Base-by-base conservation (phyloP, 2,113 vertebrate species). In the Notiomystis cincta region DNA sequence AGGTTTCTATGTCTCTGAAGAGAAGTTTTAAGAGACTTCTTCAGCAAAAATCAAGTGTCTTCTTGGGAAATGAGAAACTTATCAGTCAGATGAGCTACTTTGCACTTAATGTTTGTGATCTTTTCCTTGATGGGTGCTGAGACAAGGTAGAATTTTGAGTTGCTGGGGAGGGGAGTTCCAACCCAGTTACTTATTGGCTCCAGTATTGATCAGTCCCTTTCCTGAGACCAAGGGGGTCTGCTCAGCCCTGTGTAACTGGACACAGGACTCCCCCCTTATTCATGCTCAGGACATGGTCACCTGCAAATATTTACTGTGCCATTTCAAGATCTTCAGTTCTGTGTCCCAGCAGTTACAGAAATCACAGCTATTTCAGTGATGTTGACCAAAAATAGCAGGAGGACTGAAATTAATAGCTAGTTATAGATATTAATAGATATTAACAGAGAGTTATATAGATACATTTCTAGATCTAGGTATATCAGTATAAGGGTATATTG, bases 251-350 rank as follows among this genome's bases (percentile, higher is more conserved):
- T 19, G 13, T 15, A 66, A 15, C 22, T 45, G 67, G 48, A 14
- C 1, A 3, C 6, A 2, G 3, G 5, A 66, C 30, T 64, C 20
- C 21, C 21, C 47, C 16, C 37, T 64, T 7, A 7, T 12, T 45
- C 13, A 3, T 23, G 37, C 22, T 25, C 35, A 20, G 28, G 62
- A 37, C 21, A 8, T 10, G 25, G 31, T 40, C n/a, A 31, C 7
- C 40, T 64, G 24, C 3, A 13, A 38, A 9, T 25, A 15, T 37
- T 50, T 27, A 7, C 3, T 54, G 40, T 33, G 57, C 11, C 31
- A 27, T n/a, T 72, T n/a, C 19, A 20, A 60, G 11, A 6, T 82
- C 25, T 12, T 9, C 6, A 31, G 1, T 30, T 33, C 19, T 77
- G 13, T 37, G 17, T 38, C 33, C 9, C 31, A 60, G 22, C 25